These are phyloP conservation scores for Tenrec ecaudatus DNA, from an alignment of 2,113 vertebrate genomes.

Conservation along the genomic window DNA sequence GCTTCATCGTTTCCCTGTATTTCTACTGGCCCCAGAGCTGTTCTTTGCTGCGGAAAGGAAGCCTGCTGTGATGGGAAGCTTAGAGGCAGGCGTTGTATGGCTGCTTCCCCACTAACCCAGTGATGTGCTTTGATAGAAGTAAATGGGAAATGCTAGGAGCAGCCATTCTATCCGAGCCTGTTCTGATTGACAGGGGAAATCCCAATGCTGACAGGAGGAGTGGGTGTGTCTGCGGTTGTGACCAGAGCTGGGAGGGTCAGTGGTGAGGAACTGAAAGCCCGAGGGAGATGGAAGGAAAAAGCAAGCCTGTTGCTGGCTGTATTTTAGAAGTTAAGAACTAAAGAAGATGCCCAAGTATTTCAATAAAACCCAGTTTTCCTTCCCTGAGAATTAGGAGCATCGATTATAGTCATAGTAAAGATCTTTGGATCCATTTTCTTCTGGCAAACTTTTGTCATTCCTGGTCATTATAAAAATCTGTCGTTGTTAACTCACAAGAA, in stretches of 20 bases:
- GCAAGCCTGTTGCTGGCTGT: neutral
- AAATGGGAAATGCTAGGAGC: slow-evolving; percentile 81
- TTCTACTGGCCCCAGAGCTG: slow-evolving; percentile 75
- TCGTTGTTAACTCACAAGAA: slow-evolving; percentile 18
- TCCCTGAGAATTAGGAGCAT: slow-evolving; percentile 48
- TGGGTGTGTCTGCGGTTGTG: slow-evolving; percentile 82
- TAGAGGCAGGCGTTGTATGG: slow-evolving; percentile 78
- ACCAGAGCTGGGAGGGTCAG: slow-evolving; percentile 53
- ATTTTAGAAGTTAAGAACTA: slow-evolving; percentile 69
- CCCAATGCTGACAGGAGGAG: slow-evolving; percentile 81
- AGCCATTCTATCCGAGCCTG: slow-evolving; percentile 81
- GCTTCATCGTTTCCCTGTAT: slow-evolving; percentile 69
- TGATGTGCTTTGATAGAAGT: slow-evolving; percentile 85
- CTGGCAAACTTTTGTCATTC: neutral
- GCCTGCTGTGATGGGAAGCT: slow-evolving; percentile 84
- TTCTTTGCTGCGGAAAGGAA: slow-evolving; percentile 82
- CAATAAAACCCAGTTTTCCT: slow-evolving; percentile 15
- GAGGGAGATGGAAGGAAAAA: slow-evolving; percentile 51
- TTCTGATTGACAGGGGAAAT: slow-evolving; percentile 83
- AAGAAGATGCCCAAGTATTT: neutral
- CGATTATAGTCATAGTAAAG: neutral
- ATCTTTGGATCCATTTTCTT: neutral
- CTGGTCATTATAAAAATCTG: neutral
- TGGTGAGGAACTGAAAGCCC: slow-evolving; percentile 65
- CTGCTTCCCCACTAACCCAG: slow-evolving; percentile 84